These are phyloP conservation scores for Alosa alosa DNA, from an alignment of 2,113 vertebrate genomes.

Conservation along the genomic window DNA sequence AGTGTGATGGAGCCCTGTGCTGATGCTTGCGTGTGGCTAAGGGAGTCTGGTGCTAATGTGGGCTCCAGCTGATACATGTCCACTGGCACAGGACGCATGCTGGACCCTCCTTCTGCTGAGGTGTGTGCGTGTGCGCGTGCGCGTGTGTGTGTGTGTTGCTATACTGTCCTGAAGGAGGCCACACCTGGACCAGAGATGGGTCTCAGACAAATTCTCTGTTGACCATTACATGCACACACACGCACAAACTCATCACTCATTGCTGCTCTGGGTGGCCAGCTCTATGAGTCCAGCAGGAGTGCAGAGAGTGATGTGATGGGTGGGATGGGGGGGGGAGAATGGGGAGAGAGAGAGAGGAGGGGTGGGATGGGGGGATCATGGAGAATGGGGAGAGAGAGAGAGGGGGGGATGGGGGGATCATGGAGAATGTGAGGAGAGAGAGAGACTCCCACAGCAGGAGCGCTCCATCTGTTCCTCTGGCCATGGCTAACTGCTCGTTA, in stretches of 20 bases:
- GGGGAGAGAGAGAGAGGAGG: conserved; percentile 9
- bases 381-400: neutral
- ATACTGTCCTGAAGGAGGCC: neutral
- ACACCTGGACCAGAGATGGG: neutral
- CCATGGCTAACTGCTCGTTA: conserved; percentile 37
- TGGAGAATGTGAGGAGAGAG: neutral
- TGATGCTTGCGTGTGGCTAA: neutral
- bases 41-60: neutral
- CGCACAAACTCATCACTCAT: too few relatives aligned
- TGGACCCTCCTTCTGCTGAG: neutral
- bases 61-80: neutral
- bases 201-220: neutral
- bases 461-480: conserved; percentile 46
- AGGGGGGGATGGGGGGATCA: neutral
- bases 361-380: neutral
- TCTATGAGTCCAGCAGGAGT: neutral
- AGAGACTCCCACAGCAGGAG: neutral
- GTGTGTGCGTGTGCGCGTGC: neutral
- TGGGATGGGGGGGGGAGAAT: neutral
- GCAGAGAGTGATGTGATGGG: neutral
- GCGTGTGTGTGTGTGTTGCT: neutral
- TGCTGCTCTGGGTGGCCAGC: neutral
- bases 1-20: neutral
- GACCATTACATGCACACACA: neutral
- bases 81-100: neutral